Percentiles rank a stretch among this genome's conserved stretches.
Evolutionary conservation across 2,797 vertebrate species (phyloP).

Genomic region (Onychomys leucogaster): DNA sequence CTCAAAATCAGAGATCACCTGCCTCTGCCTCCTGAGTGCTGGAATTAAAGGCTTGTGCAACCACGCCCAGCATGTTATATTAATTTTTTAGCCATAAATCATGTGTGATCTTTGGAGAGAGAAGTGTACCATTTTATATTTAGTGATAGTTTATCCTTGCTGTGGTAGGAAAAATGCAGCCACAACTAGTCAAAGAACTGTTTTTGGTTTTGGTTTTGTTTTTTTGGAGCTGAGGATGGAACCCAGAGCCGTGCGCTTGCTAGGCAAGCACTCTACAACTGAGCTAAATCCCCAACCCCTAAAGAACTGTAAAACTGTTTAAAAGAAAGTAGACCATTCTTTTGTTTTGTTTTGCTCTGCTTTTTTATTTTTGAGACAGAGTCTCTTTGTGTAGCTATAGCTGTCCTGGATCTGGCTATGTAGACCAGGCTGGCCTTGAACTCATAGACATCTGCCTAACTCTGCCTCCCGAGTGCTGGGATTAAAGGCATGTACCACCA

Average conservation of each 20-base stretch:
- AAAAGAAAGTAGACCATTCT: conserved; percentile 15
- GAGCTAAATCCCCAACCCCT: too few relatives aligned
- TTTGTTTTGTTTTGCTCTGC: not conserved
- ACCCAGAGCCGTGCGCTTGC: too few relatives aligned
- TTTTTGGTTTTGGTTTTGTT: too few relatives aligned
- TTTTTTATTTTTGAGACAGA: not conserved
- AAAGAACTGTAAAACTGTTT: conserved; percentile 29
- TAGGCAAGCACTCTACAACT: too few relatives aligned
- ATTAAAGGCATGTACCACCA: not conserved
- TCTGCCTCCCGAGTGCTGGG: not conserved
- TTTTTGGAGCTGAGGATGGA: too few relatives aligned
- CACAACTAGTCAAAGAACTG: not conserved
- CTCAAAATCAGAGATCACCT: not conserved
- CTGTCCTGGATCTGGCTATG: not conserved
- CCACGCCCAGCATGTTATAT: not conserved
- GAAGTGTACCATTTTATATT: not conserved
- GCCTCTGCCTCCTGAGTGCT: not conserved
- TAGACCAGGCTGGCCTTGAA: not conserved
- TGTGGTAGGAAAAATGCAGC: not conserved
- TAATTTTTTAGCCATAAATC: conserved; percentile 25
- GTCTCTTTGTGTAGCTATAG: not conserved
- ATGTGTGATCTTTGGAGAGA: not conserved
- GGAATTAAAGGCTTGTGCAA: not conserved
- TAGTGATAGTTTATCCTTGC: conserved; percentile 53
- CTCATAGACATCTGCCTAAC: not conserved